phyloP scores from a whole-genome alignment of 2,113 vertebrate genomes.

The Arenaria interpres region DNA sequence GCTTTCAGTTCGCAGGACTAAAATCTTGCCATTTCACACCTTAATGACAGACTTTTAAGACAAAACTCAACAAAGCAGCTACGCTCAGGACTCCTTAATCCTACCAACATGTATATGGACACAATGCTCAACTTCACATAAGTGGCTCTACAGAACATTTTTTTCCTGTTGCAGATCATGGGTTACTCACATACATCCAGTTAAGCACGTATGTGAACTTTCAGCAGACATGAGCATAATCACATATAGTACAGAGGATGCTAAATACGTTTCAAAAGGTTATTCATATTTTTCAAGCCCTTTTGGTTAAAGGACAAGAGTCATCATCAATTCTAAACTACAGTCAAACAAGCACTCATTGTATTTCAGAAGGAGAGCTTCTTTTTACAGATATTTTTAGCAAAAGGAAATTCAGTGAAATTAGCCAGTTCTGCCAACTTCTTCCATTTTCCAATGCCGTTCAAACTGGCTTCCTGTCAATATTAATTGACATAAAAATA shows the following conservation, averaged over 20 bases:
- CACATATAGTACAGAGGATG: background rate
- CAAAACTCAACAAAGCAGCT: background rate
- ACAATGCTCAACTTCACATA: background rate
- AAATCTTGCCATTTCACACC: background rate
- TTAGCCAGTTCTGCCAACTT: conserved; percentile 50
- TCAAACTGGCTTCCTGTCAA: conserved; percentile 60
- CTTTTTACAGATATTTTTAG: conserved; percentile 61
- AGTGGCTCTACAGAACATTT: background rate
- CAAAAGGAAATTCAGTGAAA: conserved; percentile 59
- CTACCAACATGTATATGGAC: background rate
- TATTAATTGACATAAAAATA: conserved; percentile 50
- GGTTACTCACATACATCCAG: background rate
- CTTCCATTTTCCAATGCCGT: conserved; percentile 57
- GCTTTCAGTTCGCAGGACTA: background rate
- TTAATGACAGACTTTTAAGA: background rate
- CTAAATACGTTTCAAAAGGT: conserved; percentile 25
- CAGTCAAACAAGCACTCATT: conserved; percentile 48
- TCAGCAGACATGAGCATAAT: background rate
- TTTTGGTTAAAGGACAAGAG: conserved; percentile 46
- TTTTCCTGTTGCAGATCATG: background rate
- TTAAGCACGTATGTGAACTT: background rate
- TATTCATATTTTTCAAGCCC: conserved; percentile 47
- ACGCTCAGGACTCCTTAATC: background rate
- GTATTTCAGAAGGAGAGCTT: conserved; percentile 48
- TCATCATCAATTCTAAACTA: conserved; percentile 20